Evolutionary conservation across 1,140 invertebrate genomes (phyloP).

Genomic region (Fopius arisanus): DNA sequence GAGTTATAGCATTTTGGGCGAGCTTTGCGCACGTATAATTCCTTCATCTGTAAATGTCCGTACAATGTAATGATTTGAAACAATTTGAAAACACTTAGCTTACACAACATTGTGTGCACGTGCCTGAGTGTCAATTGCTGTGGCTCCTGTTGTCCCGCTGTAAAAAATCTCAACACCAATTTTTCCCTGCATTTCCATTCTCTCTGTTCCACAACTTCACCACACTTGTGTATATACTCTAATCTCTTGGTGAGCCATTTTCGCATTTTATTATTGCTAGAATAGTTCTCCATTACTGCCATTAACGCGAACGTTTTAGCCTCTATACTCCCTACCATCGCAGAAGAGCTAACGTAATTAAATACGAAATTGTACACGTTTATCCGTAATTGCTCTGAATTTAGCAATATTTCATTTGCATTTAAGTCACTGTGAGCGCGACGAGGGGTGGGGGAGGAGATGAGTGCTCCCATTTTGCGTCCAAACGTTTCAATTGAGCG

Average conservation of each 20-base stretch:
- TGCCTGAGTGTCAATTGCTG: conserved; percentile 14
- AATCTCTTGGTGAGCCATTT: conserved; percentile 21
- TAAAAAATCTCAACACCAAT: background rate
- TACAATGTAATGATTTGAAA: background rate
- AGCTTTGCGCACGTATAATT: too few species aligned
- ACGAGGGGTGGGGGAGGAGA: background rate
- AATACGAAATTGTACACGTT: conserved; percentile 55
- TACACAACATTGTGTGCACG: conserved; percentile 36
- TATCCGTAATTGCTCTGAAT: conserved; percentile 52
- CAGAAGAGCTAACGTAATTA: conserved; percentile 49
- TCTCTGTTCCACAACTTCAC: too few species aligned
- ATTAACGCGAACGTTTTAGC: conserved; percentile 47
- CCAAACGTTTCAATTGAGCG: background rate
- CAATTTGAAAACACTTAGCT: conserved; percentile 1
- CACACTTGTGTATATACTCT: background rate
- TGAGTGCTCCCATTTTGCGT: conserved; percentile 2
- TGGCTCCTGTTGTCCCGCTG: background rate
- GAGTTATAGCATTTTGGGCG: too few species aligned
- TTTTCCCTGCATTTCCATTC: conserved; percentile 33
- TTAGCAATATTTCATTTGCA: conserved; percentile 58
- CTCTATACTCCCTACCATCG: conserved; percentile 24
- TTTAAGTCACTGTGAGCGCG: conserved; percentile 33
- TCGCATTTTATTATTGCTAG: conserved; percentile 55
- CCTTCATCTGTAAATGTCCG: background rate
- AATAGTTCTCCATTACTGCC: conserved; percentile 52